Conservation (phyloP, 2,113 vertebrate species). For the Ondatra zibethicus region DNA sequence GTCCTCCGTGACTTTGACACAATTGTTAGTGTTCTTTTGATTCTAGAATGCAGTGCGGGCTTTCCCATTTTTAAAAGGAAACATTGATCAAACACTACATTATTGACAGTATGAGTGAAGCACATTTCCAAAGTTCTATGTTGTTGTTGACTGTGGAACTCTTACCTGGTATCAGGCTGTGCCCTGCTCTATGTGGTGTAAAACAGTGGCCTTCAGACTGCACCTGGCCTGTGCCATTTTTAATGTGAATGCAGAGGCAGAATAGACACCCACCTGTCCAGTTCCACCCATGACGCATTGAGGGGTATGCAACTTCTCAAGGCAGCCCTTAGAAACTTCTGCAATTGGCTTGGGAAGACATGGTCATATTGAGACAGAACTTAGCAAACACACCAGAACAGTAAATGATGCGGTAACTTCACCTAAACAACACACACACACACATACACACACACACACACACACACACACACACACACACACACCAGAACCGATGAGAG, state of each 20-base stretch:
- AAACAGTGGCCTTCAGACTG: not conserved
- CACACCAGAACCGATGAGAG: too few relatives aligned
- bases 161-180: not conserved
- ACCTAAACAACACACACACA: not conserved
- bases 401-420: not conserved
- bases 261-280: not conserved
- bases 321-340: not conserved
- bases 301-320: not conserved
- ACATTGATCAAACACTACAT: slow-evolving; percentile 34
- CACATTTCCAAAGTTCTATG: not conserved
- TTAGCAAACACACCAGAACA: not conserved
- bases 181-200: not conserved
- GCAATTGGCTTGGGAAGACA: not conserved
- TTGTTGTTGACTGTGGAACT: slow-evolving; percentile 6
- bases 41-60: not conserved
- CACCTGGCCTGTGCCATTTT: not conserved
- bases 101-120: not conserved
- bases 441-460: not conserved
- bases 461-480: not conserved
- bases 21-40: not conserved
- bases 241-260: not conserved
- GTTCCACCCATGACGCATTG: not conserved
- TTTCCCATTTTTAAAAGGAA: not conserved
- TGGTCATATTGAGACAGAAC: too few relatives aligned
- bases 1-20: not conserved